Base-by-base conservation (phyloP, 2,113 vertebrate genomes). In the Neodon shergylaensis region DNA sequence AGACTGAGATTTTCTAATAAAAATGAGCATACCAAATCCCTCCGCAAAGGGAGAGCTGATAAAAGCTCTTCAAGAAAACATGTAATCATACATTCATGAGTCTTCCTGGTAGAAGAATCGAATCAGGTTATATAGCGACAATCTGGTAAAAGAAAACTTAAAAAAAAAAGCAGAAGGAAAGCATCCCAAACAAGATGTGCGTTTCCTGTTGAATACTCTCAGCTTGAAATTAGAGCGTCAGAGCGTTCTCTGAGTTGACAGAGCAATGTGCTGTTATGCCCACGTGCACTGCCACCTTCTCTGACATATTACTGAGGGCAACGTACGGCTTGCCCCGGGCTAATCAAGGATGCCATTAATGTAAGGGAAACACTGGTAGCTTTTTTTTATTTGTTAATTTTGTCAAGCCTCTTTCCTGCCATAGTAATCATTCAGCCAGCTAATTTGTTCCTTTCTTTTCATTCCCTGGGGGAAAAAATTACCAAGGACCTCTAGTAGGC, bases 21-120 rank as follows among this genome's bases (percentile, higher is more conserved):
- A 97, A 94, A 79, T 36, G 68, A 90, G 65, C 79, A 81, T 79
- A 87, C 65, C 42, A 87, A 92, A 76, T 91, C 9, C 44, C 14
- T 91, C 28, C 91, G 28, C 49, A 66, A 87, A 93, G n/a, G 65
- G 66, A 66, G 52, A 70, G 31, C 58, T 83, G 70, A 85, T 78
- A 91, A 96, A 85, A 21, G 52, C 22, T 36, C 83, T 28, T 83
- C 42, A 58, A 86, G n/a, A 70, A 97, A 96, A 94, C 90, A 90
- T 73, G n/a, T 81, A 98, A 96, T 97, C 95, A 95, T 42, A 65
- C 44, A 93, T 95, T 92, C 95, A 94, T 47, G 36, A 93, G 61
- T 90, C 94, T 81, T 94, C 74, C 65, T 52, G 81, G 84, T 72
- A 96, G 73, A 94, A 96, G 54, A 94, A 91, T 0, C 70, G 73